A percentile compares a stretch with the other conserved stretches of the same genome.
These are phyloP conservation scores for Papilio xuthus DNA, from an alignment of 1,140 invertebrate species.

Conservation along the genomic window DNA sequence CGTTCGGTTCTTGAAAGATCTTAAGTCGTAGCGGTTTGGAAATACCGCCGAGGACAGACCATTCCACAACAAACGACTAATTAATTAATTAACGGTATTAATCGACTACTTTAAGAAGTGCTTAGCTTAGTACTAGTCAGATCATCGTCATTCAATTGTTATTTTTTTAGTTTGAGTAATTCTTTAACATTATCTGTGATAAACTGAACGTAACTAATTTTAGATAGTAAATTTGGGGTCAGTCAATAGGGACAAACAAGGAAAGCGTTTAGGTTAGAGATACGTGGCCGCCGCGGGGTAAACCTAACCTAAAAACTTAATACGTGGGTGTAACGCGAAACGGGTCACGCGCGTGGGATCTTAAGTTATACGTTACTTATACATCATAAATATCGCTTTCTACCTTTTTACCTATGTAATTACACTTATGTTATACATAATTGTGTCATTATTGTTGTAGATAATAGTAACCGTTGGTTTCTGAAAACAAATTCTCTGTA, in stretches of 20 bases:
- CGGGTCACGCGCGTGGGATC: slow-evolving; percentile 4
- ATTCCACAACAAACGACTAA: too few relatives aligned
- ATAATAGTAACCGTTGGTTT: too few relatives aligned
- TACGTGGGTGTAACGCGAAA: neutral
- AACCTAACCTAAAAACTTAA: neutral
- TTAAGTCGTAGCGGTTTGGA: too few relatives aligned
- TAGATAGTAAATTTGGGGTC: neutral
- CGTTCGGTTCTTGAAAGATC: too few relatives aligned
- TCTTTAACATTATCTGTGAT: neutral
- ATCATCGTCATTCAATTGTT: too few relatives aligned
- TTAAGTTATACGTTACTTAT: neutral
- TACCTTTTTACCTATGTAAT: neutral
- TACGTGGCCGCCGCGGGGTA: neutral
- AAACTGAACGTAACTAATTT: neutral
- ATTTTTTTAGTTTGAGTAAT: too few relatives aligned
- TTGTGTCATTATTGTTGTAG: neutral
- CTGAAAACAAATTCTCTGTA: too few relatives aligned
- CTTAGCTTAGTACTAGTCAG: too few relatives aligned
- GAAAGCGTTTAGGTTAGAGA: neutral
- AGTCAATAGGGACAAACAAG: neutral
- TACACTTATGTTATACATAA: neutral
- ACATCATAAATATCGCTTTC: neutral
- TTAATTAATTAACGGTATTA: too few relatives aligned
- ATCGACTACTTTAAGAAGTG: too few relatives aligned
- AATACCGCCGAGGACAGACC: too few relatives aligned